Evolutionary conservation across 1,140 invertebrate genomes (phyloP), one percentile per base, ranked within the genome.

Genomic region (Tetragonula clypearis): DNA sequence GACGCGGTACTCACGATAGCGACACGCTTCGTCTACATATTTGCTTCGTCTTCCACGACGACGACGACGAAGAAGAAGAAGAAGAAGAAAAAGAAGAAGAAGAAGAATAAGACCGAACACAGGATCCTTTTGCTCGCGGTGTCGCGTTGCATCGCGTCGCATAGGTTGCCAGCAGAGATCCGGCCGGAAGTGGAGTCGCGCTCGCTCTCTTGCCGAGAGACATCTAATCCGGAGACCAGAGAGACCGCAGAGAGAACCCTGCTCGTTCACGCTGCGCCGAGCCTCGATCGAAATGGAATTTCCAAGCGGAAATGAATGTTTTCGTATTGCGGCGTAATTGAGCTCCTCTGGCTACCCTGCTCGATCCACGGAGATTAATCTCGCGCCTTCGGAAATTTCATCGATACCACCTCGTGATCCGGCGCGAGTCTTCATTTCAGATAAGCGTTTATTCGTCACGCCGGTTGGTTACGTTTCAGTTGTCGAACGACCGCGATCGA

Each of bases 91-190:
- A 41, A 41, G 41, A 41, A 41, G 41, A 49, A 8, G 41, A 49
- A 49, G 41, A 49, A 49, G 41, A 49, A 49, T 6, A 49, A 49
- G 41, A 35, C 35, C 35, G 35, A 35, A 35, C 35, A 89, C 82
- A 83, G 79, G 62, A 65, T 85, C 69, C 41, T 62, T 79, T 86
- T 84, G 66, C 82, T 79, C 60, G 85, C 55, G 62, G 79, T 76
- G 79, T 88, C 86, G 84, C 82, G 77, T 88, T 81, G 69, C 78
- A 23, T 88, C 86, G 84, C 82, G 77, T 88, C 85, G 69, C 78
- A 23, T 58, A 41, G 68, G 30, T 72, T 79, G 79, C 79, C 73
- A 62, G 15, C 83, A 72, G 72, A 86, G 83, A 89, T 88, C 83
- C 69, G 73, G 87, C 55, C 71, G 72, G 82, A 56, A 84, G 60